A percentile compares a stretch with the other conserved stretches of the same genome.
phyloP scores from a whole-genome alignment of 2,888 invertebrate species.

The Cryptocheilus praepositus region DNA sequence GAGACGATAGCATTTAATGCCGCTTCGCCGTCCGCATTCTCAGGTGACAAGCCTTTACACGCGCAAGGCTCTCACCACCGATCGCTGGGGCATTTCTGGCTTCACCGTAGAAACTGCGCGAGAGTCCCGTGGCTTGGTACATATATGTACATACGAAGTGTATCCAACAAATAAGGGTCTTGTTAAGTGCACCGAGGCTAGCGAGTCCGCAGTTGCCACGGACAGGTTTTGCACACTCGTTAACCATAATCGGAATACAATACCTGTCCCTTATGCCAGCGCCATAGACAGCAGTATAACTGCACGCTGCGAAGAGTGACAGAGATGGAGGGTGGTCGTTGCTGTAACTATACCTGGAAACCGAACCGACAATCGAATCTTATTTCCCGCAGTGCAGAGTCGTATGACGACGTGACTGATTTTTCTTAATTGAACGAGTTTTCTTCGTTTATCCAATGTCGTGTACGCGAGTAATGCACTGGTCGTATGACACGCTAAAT shows the following conservation, averaged over 20 bases:
- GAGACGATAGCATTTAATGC: conserved; percentile 36
- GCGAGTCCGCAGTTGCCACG: conserved; percentile 32
- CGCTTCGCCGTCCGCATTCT: conserved; percentile 41
- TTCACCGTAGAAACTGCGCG: conserved; percentile 45
- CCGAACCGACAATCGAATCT: too few relatives aligned
- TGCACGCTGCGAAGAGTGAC: too few relatives aligned
- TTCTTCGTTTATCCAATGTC: too few relatives aligned
- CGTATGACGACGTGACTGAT: too few relatives aligned
- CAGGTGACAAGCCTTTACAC: conserved; percentile 53
- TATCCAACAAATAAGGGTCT: conserved; percentile 67
- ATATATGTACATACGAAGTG: conserved; percentile 49
- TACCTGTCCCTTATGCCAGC: conserved; percentile 24
- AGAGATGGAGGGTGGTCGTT: too few relatives aligned
- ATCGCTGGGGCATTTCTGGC: conserved; percentile 41
- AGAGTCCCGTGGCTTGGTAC: conserved; percentile 32
- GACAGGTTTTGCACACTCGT: conserved; percentile 50
- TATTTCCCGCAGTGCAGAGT: too few relatives aligned
- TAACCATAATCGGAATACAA: conserved; percentile 59
- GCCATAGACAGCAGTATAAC: not conserved
- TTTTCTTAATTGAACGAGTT: too few relatives aligned
- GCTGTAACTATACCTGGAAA: too few relatives aligned
- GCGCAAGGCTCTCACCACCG: conserved; percentile 35
- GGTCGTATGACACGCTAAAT: too few relatives aligned
- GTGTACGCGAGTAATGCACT: too few relatives aligned
- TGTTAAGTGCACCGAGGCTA: conserved; percentile 60